Conservation (phyloP, 2,888 invertebrate genomes). For the Eupsilia transversa region DNA sequence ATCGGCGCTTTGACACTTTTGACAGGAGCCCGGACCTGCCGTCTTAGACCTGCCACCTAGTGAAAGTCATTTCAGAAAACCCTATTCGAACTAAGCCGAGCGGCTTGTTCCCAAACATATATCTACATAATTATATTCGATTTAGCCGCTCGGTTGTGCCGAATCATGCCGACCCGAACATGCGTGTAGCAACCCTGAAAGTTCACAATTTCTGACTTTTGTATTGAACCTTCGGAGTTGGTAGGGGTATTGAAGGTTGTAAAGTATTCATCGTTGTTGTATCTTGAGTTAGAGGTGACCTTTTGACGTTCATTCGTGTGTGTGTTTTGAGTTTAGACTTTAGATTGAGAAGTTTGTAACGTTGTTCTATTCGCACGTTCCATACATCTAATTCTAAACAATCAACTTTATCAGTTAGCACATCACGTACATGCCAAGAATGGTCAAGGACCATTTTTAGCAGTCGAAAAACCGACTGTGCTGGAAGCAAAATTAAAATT, state of each 20-base stretch:
- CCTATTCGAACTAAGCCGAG: too few relatives aligned
- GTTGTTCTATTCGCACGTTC: background rate
- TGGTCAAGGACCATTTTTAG: too few relatives aligned
- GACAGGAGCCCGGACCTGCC: too few relatives aligned
- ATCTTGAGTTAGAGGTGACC: slow-evolving; percentile 14
- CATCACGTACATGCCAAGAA: background rate
- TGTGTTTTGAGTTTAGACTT: slow-evolving; percentile 7
- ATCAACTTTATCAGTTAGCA: background rate
- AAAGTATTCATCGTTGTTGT: slow-evolving; percentile 31
- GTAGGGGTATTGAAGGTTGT: slow-evolving; percentile 16
- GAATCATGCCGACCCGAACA: background rate
- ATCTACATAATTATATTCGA: too few relatives aligned
- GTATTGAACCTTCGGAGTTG: slow-evolving; percentile 8
- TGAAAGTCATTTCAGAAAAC: too few relatives aligned
- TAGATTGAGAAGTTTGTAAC: slow-evolving; percentile 2
- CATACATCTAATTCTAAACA: background rate
- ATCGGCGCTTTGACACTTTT: too few relatives aligned
- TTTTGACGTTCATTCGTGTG: background rate
- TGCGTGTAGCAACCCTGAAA: background rate
- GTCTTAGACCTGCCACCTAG: too few relatives aligned
- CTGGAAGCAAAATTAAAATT: background rate
- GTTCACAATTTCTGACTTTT: slow-evolving; percentile 9
- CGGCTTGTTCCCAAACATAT: too few relatives aligned
- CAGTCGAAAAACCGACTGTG: background rate
- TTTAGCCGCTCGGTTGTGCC: background rate